These are phyloP conservation scores for Drosophila mimetica DNA, from an alignment of 2,888 invertebrate genomes.

Conservation along the genomic window DNA sequence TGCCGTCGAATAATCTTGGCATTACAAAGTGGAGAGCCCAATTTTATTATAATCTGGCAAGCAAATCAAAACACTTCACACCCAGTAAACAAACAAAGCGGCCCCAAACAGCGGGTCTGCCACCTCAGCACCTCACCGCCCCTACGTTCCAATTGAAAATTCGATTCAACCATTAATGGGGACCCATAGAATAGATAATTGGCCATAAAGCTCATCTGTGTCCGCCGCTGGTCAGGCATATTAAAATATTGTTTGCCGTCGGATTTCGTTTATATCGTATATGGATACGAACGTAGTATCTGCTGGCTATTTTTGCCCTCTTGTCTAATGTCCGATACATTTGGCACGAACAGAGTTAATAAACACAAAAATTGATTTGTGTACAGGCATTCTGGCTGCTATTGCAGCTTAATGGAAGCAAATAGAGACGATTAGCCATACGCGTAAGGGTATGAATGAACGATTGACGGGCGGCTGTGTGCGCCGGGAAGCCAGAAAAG, in stretches of 20 bases:
- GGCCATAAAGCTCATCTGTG: slow-evolving; percentile 74
- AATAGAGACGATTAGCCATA: slow-evolving; percentile 58
- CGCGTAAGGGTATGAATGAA: slow-evolving; percentile 16
- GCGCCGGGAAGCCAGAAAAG: slow-evolving; percentile 9
- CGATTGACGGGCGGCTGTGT: background rate
- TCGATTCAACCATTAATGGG: slow-evolving; percentile 67
- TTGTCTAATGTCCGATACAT: slow-evolving; percentile 61
- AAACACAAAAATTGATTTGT: slow-evolving; percentile 64
- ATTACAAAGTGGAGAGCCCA: slow-evolving; percentile 51
- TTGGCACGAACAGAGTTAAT: slow-evolving; percentile 53
- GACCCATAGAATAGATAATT: slow-evolving; percentile 73
- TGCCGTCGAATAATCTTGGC: slow-evolving; percentile 54
- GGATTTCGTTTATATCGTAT: slow-evolving; percentile 15
- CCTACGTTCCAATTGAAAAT: slow-evolving; percentile 52
- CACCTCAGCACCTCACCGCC: background rate
- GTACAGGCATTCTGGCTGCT: slow-evolving; percentile 66
- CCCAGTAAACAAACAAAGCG: slow-evolving; percentile 40
- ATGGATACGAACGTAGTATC: slow-evolving; percentile 28
- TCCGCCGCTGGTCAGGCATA: slow-evolving; percentile 64
- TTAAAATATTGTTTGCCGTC: slow-evolving; percentile 58
- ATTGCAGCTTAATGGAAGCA: slow-evolving; percentile 74
- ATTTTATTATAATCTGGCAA: slow-evolving; percentile 50
- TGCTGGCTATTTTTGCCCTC: slow-evolving; percentile 51
- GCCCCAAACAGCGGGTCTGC: background rate
- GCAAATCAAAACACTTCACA: slow-evolving; percentile 53